Evolutionary conservation across 1,140 invertebrate species (phyloP), one percentile per base, ranked within the genome.

Genomic region (Acromyrmex echinatior): DNA sequence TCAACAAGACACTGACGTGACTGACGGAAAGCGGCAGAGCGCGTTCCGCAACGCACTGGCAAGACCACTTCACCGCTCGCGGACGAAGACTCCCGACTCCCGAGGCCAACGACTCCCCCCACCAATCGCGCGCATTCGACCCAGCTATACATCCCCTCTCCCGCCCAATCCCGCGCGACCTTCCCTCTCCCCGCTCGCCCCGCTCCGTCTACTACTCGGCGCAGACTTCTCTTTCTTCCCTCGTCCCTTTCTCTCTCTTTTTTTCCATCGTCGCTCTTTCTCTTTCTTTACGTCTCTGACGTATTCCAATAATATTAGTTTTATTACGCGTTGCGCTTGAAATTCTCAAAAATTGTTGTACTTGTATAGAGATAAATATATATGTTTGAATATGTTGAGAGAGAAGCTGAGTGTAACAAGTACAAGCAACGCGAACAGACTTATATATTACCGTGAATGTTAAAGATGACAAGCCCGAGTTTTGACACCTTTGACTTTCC

Each of bases 31-130:
- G 51, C 90, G 84, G 5, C 31, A 35, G 31, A 35, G 58, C 90
- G 87, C 89, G 90, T 84, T 79, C 79, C 87, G 89, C 87, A 79
- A 84, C 66, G 79, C 51, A 91, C 90, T 91, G 90, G 71, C 85
- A 76, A 71, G 60, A 86, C 28, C 31, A 6, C 31, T 35, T 35
- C 31, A 6, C 31, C 70, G 71, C 74, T 86, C 73, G 86, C 82
- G 74, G 77, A 82, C 88, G 66, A 81, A 90, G 65, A 82, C 90
- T 91, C 87, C 86, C 90, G 65, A 82, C 90, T 91, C 84, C 86
- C 90, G 90, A 91, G 90, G 90, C 90, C 90, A 91, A 89, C 90
- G 90, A 91, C 82, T 86, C 84, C 89, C 78, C 86, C 87, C 53
- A 88, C 88, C 62, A 79, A 18, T 25, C 4, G 9, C 28, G 63